A percentile compares a stretch with the other conserved stretches of the same genome.
These are phyloP conservation scores for Galemys pyrenaicus DNA, from an alignment of 2,113 vertebrate genomes.

Conservation along the genomic window DNA sequence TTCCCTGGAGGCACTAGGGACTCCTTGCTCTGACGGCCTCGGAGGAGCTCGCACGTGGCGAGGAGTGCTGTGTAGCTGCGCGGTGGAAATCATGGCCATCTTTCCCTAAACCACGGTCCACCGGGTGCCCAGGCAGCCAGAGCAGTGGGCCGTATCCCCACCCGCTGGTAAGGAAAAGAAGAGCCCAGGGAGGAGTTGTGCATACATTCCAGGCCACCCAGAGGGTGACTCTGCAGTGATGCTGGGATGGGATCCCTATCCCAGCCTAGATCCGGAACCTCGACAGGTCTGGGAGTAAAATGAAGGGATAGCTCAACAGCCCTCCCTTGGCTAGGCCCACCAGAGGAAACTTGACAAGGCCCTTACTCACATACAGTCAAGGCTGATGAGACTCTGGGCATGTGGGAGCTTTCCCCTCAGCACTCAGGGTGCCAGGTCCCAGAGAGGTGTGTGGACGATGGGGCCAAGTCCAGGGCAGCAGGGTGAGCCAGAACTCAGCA, in stretches of 20 bases:
- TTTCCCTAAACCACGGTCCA: background rate
- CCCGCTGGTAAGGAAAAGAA: background rate
- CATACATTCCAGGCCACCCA: accelerated
- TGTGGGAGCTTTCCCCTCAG: background rate
- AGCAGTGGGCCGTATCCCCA: background rate
- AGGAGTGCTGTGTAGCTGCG: too few relatives aligned
- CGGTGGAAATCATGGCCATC: too few relatives aligned
- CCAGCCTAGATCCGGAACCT: background rate
- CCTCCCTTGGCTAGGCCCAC: background rate
- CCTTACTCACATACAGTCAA: background rate
- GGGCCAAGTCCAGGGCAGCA: background rate
- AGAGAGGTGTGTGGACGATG: accelerated
- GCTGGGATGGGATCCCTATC: background rate
- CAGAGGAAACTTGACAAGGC: background rate
- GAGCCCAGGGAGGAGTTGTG: background rate
- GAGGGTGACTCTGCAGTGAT: too few relatives aligned
- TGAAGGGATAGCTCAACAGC: too few relatives aligned
- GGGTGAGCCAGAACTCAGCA: background rate
- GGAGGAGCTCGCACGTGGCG: background rate
- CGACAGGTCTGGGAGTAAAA: background rate
- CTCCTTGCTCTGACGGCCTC: background rate
- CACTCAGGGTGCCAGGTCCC: background rate
- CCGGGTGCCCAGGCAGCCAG: background rate
- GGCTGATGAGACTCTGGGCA: background rate
- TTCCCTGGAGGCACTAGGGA: background rate